phyloP scores from a whole-genome alignment of 2,113 vertebrate genomes.

The Maccullochella peelii region DNA sequence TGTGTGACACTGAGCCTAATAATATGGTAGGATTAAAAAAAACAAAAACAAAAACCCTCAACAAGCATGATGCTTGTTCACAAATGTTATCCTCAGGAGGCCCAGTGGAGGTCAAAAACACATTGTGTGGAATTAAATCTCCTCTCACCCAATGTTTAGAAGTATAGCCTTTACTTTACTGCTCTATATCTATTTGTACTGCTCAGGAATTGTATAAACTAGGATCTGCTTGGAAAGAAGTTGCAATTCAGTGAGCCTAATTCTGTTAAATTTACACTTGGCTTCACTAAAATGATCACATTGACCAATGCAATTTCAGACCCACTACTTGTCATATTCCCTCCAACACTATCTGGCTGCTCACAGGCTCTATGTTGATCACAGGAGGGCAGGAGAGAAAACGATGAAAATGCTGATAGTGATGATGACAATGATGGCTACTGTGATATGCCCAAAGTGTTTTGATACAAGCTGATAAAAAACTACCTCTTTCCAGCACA shows the following conservation, averaged over 20 bases:
- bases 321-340: slow-evolving; percentile 12
- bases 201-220: background rate
- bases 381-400: slow-evolving; percentile 33
- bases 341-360: slow-evolving; percentile 40
- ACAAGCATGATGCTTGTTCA: slow-evolving; percentile 8
- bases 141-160: background rate
- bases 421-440: slow-evolving; percentile 71
- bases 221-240: background rate
- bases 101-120: background rate
- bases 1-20: background rate
- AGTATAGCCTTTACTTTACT: background rate
- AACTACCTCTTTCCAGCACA: slow-evolving; percentile 80
- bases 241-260: background rate
- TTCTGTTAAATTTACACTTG: slow-evolving; percentile 10
- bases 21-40: background rate
- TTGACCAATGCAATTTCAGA: slow-evolving; percentile 43
- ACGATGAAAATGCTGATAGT: slow-evolving; percentile 63
- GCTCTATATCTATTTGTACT: background rate
- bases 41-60: background rate
- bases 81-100: background rate
- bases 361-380: slow-evolving; percentile 27
- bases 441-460: slow-evolving; percentile 79
- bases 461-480: slow-evolving; percentile 86
- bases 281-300: slow-evolving; percentile 21
- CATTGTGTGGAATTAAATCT: slow-evolving; percentile 5